Conservation (phyloP, 2,888 invertebrate species). For the Lasioglossum oenotherae region DNA sequence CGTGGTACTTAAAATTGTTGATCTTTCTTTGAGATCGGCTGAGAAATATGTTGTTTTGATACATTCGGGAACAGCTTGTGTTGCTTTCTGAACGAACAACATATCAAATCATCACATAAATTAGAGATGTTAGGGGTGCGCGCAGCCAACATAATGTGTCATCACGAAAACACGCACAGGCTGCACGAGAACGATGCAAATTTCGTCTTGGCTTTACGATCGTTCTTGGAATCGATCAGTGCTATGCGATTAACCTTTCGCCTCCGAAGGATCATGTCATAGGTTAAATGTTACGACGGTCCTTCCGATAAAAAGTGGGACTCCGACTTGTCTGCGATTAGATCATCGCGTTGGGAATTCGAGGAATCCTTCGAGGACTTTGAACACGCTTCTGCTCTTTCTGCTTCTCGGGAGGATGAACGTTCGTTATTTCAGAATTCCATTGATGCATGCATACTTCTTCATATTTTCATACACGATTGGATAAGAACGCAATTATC, state of each 20-base stretch:
- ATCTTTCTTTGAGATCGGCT: background rate
- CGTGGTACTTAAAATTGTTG: too few species aligned
- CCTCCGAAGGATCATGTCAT: conserved; percentile 31
- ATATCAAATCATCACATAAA: background rate
- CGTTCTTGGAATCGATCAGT: conserved; percentile 38
- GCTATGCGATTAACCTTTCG: conserved; percentile 44
- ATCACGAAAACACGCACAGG: conserved; percentile 16
- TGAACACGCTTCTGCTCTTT: conserved; percentile 20
- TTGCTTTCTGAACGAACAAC: background rate
- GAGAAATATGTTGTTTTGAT: background rate
- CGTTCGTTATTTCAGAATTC: background rate
- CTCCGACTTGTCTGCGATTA: conserved; percentile 28
- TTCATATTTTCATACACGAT: background rate
- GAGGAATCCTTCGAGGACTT: conserved; percentile 23
- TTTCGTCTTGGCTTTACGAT: conserved; percentile 22
- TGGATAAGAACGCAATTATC: background rate
- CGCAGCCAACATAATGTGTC: background rate
- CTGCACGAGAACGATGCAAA: conserved; percentile 27
- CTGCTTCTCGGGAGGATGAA: background rate
- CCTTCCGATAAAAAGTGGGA: conserved; percentile 36
- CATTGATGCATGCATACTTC: background rate
- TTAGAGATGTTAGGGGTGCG: background rate
- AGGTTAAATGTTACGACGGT: conserved; percentile 42
- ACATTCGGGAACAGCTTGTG: background rate
- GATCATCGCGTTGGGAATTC: conserved; percentile 33